A percentile compares a stretch with the other conserved stretches of the same genome.
phyloP scores from a whole-genome alignment of 2,113 vertebrate genomes.

The Raja brachyura region DNA sequence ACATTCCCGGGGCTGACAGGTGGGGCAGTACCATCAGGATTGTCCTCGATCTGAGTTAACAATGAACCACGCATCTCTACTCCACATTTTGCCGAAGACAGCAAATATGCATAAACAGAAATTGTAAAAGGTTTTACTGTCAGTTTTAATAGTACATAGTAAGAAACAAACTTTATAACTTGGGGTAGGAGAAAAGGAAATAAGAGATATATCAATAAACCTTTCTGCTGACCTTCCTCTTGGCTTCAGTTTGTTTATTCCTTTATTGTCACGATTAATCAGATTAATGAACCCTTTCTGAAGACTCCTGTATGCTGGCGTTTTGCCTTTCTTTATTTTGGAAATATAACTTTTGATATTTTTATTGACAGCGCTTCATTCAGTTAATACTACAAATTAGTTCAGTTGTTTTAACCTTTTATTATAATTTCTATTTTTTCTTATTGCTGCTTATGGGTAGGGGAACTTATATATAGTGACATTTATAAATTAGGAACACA shows the following conservation, averaged over 20 bases:
- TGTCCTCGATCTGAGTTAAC: neutral
- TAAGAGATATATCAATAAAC: too few species aligned
- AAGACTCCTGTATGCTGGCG: neutral
- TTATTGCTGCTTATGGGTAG: neutral
- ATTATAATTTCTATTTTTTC: neutral
- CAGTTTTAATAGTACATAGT: neutral
- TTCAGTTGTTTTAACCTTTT: neutral
- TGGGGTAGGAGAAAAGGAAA: neutral
- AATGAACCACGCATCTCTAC: neutral
- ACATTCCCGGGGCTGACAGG: neutral
- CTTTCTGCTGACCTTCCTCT: neutral
- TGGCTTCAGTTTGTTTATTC: neutral
- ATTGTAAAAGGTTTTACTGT: neutral
- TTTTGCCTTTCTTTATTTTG: neutral
- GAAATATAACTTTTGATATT: neutral
- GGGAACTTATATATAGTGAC: neutral
- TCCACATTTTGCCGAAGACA: neutral
- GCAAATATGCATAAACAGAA: neutral
- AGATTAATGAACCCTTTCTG: neutral
- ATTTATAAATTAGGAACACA: neutral
- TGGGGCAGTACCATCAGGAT: neutral
- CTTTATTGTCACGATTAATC: neutral
- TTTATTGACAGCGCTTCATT: neutral
- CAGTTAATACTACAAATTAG: neutral
- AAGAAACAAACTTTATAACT: neutral